phyloP scores from a whole-genome alignment of 2,113 vertebrate genomes.

The Sceloporus undulatus region DNA sequence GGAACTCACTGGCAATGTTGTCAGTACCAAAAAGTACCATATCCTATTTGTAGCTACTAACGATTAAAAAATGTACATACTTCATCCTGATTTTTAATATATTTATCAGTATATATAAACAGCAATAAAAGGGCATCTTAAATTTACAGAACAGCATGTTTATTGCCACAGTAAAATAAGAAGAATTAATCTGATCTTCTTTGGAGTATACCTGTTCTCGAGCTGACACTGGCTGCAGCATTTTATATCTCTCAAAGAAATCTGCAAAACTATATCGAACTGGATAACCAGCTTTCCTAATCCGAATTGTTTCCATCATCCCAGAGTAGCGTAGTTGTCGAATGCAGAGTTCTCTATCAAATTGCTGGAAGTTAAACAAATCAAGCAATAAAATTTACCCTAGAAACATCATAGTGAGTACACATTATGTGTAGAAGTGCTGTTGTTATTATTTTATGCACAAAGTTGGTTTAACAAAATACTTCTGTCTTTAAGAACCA shows the following conservation, averaged over 20 bases:
- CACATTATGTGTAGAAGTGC: not conserved
- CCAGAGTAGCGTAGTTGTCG: conserved; percentile 94
- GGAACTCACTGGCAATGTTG: not conserved
- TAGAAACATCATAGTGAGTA: not conserved
- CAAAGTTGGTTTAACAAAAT: not conserved
- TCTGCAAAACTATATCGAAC: conserved; percentile 91
- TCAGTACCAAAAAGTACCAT: not conserved
- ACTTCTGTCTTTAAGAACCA: not conserved
- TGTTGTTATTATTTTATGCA: not conserved
- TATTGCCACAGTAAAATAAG: conserved; percentile 13
- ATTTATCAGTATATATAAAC: conserved; percentile 4
- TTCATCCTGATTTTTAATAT: not conserved
- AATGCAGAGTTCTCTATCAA: conserved; percentile 92
- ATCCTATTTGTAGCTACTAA: not conserved
- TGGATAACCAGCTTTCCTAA: conserved; percentile 92
- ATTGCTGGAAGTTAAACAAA: conserved; percentile 79
- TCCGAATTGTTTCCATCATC: conserved; percentile 96
- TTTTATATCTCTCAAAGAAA: conserved; percentile 87
- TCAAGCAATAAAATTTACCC: not conserved
- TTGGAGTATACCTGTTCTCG: conserved; percentile 60
- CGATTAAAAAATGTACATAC: not conserved
- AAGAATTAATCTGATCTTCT: not conserved
- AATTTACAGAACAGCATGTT: not conserved
- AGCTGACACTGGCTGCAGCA: conserved; percentile 77
- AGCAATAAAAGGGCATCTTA: conserved; percentile 14